Evolutionary conservation across 2,113 vertebrate genomes (phyloP).

Genomic region (Trichomycterus rosablanca): DNA sequence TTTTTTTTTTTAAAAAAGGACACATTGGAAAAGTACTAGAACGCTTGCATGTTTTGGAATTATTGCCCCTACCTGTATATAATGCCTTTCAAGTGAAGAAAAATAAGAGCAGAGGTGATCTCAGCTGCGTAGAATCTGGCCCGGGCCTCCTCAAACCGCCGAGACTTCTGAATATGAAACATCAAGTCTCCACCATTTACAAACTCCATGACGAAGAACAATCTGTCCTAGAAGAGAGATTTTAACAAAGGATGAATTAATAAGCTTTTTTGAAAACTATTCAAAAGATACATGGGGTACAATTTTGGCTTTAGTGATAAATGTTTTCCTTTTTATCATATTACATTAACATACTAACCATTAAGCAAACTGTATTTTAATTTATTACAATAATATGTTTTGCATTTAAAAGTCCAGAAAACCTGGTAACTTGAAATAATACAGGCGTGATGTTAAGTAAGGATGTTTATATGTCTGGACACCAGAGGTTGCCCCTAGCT

Average conservation of each 20-base stretch:
- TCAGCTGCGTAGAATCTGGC: constrained; percentile 94
- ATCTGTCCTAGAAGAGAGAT: constrained; percentile 76
- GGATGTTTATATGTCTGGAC: too few species aligned
- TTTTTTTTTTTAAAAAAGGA: background rate
- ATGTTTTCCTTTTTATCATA: too few species aligned
- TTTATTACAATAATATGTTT: too few species aligned
- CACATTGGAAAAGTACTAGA: background rate
- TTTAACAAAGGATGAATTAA: background rate
- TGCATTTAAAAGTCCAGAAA: too few species aligned
- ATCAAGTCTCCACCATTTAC: constrained; percentile 96
- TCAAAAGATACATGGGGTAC: too few species aligned
- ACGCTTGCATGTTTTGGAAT: background rate
- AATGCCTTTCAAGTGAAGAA: constrained; percentile 89
- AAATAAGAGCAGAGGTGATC: constrained; percentile 94
- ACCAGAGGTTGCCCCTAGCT: too few species aligned
- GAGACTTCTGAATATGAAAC: constrained; percentile 98
- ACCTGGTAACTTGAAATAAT: too few species aligned
- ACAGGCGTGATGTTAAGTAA: too few species aligned
- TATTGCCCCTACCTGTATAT: constrained; percentile 73
- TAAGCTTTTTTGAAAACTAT: too few species aligned
- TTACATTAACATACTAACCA: too few species aligned
- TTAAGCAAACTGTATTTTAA: too few species aligned
- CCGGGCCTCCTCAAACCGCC: constrained; percentile 88
- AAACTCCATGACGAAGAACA: constrained; percentile 99
- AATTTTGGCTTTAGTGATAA: too few species aligned